Evolutionary conservation across 1,140 invertebrate genomes (phyloP).

Genomic region (Cataglyphis hispanica): DNA sequence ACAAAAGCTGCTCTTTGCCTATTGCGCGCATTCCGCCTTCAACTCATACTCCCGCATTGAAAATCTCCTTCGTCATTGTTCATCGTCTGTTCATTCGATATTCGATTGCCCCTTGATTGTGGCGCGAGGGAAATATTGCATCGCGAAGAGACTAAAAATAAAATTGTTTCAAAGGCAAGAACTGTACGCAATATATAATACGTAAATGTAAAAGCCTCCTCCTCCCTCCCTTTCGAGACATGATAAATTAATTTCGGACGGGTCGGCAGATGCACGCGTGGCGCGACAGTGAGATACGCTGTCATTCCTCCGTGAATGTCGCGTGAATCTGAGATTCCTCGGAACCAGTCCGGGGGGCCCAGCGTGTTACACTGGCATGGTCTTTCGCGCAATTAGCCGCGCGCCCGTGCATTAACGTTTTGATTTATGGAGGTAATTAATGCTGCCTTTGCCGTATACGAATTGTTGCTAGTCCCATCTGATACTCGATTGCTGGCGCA

Average conservation of each 20-base stretch:
- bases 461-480: slow-evolving; percentile 64
- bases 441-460: slow-evolving; percentile 48
- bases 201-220: not conserved
- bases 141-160: not conserved
- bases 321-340: slow-evolving; percentile 66
- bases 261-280: not conserved
- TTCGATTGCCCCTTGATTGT: slow-evolving; percentile 1
- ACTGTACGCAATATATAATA: slow-evolving; percentile 17
- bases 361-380: slow-evolving; percentile 53
- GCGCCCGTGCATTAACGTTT: slow-evolving; percentile 68
- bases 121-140: slow-evolving; percentile 5
- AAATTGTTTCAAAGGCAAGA: slow-evolving; percentile 19
- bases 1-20: slow-evolving; percentile 68
- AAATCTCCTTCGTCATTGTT: slow-evolving; percentile 11
- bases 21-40: slow-evolving; percentile 27
- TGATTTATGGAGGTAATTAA: slow-evolving; percentile 76
- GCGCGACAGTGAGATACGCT: slow-evolving; percentile 41
- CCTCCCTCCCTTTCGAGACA: slow-evolving; percentile 1
- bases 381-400: slow-evolving; percentile 74
- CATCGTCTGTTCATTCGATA: not conserved
- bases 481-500: slow-evolving; percentile 51
- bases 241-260: slow-evolving; percentile 41
- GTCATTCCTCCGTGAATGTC: slow-evolving; percentile 47
- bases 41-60: slow-evolving; percentile 8
- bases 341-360: slow-evolving; percentile 19